Evolutionary conservation across 2,797 vertebrate genomes (phyloP).

Genomic region (Crenichthys baileyi): DNA sequence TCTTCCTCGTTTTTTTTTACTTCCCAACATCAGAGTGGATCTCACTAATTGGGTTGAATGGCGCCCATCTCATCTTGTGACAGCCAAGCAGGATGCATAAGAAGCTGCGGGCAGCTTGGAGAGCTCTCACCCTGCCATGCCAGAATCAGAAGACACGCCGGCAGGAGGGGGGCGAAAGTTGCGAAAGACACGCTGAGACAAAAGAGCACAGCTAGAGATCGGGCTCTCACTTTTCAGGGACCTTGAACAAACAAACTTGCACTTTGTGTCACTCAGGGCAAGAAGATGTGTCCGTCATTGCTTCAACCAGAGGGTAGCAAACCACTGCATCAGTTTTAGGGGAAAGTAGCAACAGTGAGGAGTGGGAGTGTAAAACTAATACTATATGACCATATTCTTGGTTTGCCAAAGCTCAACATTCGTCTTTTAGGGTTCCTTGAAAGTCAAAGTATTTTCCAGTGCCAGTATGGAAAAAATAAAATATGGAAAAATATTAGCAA

Average conservation of each 20-base stretch:
- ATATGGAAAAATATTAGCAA: background rate
- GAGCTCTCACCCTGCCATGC: conserved; percentile 72
- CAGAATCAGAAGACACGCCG: conserved; percentile 70
- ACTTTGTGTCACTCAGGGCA: conserved; percentile 56
- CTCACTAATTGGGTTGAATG: conserved; percentile 84
- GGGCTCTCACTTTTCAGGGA: conserved; percentile 54
- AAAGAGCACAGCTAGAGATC: conserved; percentile 66
- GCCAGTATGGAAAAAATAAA: background rate
- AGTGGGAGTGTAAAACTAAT: conserved; percentile 18
- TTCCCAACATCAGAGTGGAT: conserved; percentile 83
- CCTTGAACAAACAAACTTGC: conserved; percentile 71
- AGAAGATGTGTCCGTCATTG: conserved; percentile 38
- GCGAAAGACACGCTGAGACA: conserved; percentile 65
- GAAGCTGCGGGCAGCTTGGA: conserved; percentile 79
- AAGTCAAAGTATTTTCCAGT: background rate
- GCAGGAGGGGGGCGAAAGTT: conserved; percentile 54
- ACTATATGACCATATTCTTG: background rate
- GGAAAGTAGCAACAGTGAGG: conserved; percentile 8
- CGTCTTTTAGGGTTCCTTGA: background rate
- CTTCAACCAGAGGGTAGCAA: conserved; percentile 29
- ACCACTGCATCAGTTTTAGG: conserved; percentile 16
- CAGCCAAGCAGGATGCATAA: conserved; percentile 77
- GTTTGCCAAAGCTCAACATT: background rate
- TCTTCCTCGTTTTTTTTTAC: conserved; percentile 49
- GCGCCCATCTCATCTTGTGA: conserved; percentile 74